A percentile compares a stretch with the other conserved stretches of the same genome.
Evolutionary conservation across 2,797 vertebrate genomes (phyloP).

Genomic region (Enteromius afrohamiltoni): DNA sequence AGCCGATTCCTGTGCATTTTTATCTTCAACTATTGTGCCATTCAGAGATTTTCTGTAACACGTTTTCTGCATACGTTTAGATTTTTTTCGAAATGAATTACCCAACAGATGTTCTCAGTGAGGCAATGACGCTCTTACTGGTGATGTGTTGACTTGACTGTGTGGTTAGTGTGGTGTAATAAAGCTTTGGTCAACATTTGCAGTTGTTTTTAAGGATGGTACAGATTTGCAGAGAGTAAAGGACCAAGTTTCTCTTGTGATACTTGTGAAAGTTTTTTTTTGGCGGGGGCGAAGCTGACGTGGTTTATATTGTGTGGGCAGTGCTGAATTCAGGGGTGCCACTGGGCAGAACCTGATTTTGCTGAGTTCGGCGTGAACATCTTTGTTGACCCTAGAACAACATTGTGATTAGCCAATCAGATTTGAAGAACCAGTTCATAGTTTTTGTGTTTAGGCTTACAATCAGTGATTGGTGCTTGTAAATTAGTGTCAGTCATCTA

Average conservation of each 20-base stretch:
- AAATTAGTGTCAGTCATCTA: too few relatives aligned
- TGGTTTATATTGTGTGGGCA: neutral
- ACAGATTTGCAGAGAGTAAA: neutral
- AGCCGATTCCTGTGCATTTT: neutral
- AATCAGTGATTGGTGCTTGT: too few relatives aligned
- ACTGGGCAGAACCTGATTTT: too few relatives aligned
- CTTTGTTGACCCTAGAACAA: too few relatives aligned
- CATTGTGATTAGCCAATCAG: too few relatives aligned
- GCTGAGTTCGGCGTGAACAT: too few relatives aligned
- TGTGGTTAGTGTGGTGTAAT: constrained; percentile 29
- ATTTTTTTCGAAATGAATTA: neutral
- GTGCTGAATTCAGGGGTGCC: neutral
- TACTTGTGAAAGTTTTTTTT: neutral
- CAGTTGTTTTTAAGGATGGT: neutral
- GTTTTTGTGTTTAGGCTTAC: too few relatives aligned
- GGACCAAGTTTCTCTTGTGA: constrained; percentile 1
- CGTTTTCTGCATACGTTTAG: neutral
- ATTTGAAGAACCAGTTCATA: too few relatives aligned
- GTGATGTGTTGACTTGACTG: neutral
- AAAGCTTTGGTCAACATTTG: constrained; percentile 23
- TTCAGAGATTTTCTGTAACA: neutral
- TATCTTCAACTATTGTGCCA: neutral
- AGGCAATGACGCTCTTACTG: constrained; percentile 24
- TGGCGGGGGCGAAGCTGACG: neutral
- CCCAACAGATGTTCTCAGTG: constrained; percentile 5